A percentile compares a stretch with the other conserved stretches of the same genome.
These are phyloP conservation scores for Vandiemenella viatica DNA, from an alignment of 2,888 invertebrate species.

Conservation along the genomic window DNA sequence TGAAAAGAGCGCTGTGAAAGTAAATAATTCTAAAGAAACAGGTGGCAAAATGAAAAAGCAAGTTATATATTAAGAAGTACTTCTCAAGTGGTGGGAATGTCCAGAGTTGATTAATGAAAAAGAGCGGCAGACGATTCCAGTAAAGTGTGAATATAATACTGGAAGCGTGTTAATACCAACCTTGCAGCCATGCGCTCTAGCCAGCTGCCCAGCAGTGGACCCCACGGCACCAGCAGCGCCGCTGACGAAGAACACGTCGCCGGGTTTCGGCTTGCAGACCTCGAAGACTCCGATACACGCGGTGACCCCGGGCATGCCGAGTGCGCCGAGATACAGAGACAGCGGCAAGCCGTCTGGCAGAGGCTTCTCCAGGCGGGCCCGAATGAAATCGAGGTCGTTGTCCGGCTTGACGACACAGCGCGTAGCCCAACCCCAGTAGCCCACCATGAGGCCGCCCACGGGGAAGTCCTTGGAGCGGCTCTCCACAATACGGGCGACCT, in stretches of 20 bases:
- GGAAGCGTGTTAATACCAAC: no score
- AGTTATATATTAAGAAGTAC: no score
- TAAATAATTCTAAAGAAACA: no score
- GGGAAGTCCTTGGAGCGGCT: background rate
- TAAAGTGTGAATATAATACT: no score
- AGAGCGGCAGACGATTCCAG: no score
- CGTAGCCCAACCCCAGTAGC: background rate
- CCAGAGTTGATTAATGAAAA: no score
- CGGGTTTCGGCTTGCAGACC: background rate
- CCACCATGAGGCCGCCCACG: background rate
- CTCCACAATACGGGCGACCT: background rate
- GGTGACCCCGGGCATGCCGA: background rate
- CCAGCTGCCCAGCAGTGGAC: conserved; percentile 30
- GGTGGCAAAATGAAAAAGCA: no score
- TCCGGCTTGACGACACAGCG: background rate
- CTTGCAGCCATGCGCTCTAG: conserved; percentile 19
- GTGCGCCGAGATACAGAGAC: background rate
- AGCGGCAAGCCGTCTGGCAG: background rate
- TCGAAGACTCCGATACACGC: background rate
- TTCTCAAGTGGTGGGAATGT: no score
- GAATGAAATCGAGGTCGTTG: background rate
- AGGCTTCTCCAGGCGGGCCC: background rate
- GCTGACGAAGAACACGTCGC: conserved; percentile 22
- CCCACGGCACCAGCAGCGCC: conserved; percentile 33
- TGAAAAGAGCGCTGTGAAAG: no score